Conservation (phyloP, 2,797 vertebrate genomes). For the Acrocephalus scirpaceus region DNA sequence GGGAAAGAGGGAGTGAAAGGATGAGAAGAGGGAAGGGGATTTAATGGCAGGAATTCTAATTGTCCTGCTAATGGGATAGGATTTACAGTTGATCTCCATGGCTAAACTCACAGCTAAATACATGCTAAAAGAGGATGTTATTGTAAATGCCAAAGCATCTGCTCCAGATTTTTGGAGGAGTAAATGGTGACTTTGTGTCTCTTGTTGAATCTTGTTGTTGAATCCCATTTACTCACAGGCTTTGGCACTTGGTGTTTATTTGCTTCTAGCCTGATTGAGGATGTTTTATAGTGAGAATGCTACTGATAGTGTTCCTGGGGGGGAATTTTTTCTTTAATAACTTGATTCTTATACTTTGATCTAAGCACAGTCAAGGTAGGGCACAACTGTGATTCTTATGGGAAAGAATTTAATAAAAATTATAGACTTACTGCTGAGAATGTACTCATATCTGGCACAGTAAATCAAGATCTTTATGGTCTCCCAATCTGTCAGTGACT, state of each 20-base stretch:
- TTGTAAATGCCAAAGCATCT: constrained; percentile 7
- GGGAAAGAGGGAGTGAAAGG: not conserved
- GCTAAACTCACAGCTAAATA: not conserved
- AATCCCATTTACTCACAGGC: constrained; percentile 9
- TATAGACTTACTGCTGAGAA: not conserved
- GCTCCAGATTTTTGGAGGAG: constrained; percentile 10
- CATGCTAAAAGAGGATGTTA: not conserved
- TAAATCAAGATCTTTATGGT: not conserved
- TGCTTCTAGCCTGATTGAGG: not conserved
- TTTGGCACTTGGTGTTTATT: not conserved
- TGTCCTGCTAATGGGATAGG: not conserved
- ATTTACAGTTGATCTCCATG: not conserved
- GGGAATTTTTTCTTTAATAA: not conserved
- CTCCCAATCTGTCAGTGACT: not conserved
- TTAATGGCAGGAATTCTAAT: not conserved
- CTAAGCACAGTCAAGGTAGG: not conserved
- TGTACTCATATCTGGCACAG: not conserved
- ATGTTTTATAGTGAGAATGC: not conserved
- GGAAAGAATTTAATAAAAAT: not conserved
- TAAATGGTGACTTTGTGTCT: constrained; percentile 46
- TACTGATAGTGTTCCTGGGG: not conserved
- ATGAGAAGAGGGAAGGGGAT: not conserved
- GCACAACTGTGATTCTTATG: not conserved
- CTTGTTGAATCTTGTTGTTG: not conserved
- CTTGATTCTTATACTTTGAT: not conserved